A percentile compares a stretch with the other conserved stretches of the same genome.
Evolutionary conservation across 2,888 invertebrate genomes (phyloP).

Genomic region (Melinaea menophilus): DNA sequence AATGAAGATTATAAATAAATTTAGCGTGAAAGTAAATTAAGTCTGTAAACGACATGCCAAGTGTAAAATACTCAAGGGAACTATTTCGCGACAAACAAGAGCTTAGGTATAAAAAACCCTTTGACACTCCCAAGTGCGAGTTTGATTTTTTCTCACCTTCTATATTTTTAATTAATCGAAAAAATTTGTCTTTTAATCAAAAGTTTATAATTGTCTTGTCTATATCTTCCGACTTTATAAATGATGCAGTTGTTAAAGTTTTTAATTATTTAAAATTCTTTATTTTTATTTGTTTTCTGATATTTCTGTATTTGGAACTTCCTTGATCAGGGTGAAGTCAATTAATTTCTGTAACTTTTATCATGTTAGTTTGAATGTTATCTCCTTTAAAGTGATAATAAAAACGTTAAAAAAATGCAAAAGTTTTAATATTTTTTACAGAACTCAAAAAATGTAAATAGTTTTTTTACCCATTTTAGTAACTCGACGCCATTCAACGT

Average conservation of each 20-base stretch:
- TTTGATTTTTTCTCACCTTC: slow-evolving; percentile 6
- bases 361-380: no score
- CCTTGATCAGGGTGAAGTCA: no score
- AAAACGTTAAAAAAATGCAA: no score
- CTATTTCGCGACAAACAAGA: slow-evolving; percentile 17
- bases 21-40: slow-evolving; percentile 28
- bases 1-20: slow-evolving; percentile 19
- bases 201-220: background rate
- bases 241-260: no score
- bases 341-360: no score
- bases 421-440: background rate
- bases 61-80: slow-evolving; percentile 21
- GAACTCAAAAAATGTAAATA: slow-evolving; percentile 16
- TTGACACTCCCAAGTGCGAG: background rate
- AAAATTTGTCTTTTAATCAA: background rate
- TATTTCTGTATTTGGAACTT: no score
- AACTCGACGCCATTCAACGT: slow-evolving; percentile 36
- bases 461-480: slow-evolving; percentile 37
- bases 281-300: no score
- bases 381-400: no score
- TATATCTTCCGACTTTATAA: background rate
- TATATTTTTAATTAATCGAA: slow-evolving; percentile 4
- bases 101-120: background rate
- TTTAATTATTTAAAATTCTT: no score
- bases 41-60: slow-evolving; percentile 19